These are phyloP conservation scores for Centropristis striata DNA, from an alignment of 2,113 vertebrate genomes.

Conservation along the genomic window DNA sequence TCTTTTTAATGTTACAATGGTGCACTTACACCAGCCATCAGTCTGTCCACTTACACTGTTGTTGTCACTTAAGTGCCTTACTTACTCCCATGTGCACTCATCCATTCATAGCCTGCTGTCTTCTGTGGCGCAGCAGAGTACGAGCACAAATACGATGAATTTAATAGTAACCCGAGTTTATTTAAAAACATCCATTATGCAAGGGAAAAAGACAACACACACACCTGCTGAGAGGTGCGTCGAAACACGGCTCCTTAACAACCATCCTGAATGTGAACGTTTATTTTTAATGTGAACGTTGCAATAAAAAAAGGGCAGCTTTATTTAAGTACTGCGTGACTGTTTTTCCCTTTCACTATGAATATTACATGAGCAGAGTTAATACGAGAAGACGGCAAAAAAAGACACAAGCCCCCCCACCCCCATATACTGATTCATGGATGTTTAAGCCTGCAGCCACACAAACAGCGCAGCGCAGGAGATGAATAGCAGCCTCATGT, in stretches of 20 bases:
- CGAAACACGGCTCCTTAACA: constrained; percentile 15
- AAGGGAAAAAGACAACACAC: constrained; percentile 36
- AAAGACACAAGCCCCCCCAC: constrained; percentile 25
- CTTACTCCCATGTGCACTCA: constrained; percentile 60
- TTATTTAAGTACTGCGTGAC: constrained; percentile 70
- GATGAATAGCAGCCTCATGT: constrained; percentile 17
- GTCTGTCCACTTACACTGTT: constrained; percentile 61
- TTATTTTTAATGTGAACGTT: constrained; percentile 66
- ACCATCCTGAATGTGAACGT: constrained; percentile 68
- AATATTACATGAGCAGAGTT: constrained; percentile 34
- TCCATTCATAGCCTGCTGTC: constrained; percentile 63
- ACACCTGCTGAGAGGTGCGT: constrained; percentile 22
- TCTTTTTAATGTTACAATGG: constrained; percentile 28
- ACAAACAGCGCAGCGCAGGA: constrained; percentile 2
- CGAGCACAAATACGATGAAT: constrained; percentile 72
- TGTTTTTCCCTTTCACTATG: constrained; percentile 56
- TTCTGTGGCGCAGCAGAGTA: constrained; percentile 56
- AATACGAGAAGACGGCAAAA: constrained; percentile 7
- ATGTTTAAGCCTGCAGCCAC: constrained; percentile 9
- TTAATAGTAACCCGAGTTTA: constrained; percentile 26
- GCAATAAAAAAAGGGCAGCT: constrained; percentile 83
- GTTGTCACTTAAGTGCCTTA: constrained; percentile 86
- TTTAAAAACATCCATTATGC: constrained; percentile 69
- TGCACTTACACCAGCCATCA: constrained; percentile 57
- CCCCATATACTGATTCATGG: constrained; percentile 18